Conservation (phyloP, 1,140 invertebrate genomes). For the Eumeta japonica region DNA sequence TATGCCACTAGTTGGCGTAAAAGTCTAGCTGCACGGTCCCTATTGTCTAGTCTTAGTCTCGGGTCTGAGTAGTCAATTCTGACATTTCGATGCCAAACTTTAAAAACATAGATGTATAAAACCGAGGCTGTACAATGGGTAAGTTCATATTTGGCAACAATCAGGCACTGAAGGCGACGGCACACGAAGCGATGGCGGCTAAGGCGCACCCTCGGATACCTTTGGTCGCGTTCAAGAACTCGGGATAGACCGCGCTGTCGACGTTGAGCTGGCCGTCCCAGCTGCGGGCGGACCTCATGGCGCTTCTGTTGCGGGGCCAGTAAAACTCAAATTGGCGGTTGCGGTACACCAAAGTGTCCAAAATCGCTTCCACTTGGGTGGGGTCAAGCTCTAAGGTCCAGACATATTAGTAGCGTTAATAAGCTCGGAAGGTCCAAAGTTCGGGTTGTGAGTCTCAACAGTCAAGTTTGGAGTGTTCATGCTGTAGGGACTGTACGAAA, state of each 20-base stretch:
- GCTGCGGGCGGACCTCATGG: conserved; percentile 22
- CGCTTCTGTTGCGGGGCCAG: conserved; percentile 35
- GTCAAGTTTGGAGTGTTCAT: not conserved
- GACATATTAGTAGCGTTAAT: conserved; percentile 27
- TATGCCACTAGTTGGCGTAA: too few species aligned
- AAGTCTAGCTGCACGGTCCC: too few species aligned
- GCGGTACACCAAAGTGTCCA: conserved; percentile 36
- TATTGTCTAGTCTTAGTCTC: too few species aligned
- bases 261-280: conserved; percentile 40
- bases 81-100: too few species aligned
- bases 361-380: conserved; percentile 43
- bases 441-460: too few species aligned
- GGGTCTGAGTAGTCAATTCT: too few species aligned
- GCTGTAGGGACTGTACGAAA: not conserved
- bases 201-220: conserved; percentile 27
- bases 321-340: conserved; percentile 35
- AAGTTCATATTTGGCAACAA: too few species aligned
- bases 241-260: conserved; percentile 32
- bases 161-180: conserved; percentile 10
- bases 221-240: conserved; percentile 40
- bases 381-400: conserved; percentile 40
- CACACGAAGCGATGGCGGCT: too few species aligned
- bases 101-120: too few species aligned
- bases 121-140: too few species aligned
- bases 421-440: conserved; percentile 22